A percentile compares a stretch with the other conserved stretches of the same genome.
phyloP scores from a whole-genome alignment of 2,888 invertebrate species.

The Lottia scabra region DNA sequence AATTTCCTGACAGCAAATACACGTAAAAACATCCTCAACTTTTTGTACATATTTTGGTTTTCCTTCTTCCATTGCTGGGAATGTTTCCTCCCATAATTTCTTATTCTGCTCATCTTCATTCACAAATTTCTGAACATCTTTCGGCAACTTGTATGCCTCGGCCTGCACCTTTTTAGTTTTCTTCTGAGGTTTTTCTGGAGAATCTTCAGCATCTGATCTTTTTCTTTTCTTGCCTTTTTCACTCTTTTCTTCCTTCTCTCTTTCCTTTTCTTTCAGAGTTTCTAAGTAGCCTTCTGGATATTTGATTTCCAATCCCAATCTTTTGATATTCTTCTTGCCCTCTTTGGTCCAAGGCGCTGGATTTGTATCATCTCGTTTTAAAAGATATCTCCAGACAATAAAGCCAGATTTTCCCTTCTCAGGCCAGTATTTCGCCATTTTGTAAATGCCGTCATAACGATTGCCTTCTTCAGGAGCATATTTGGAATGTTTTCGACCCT shows the following conservation, averaged over 20 bases:
- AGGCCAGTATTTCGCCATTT: constrained; percentile 86
- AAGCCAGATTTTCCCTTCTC: constrained; percentile 83
- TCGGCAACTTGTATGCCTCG: constrained; percentile 68
- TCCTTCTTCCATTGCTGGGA: constrained; percentile 70
- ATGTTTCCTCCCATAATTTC: constrained; percentile 79
- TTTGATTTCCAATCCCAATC: constrained; percentile 72
- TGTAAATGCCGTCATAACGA: constrained; percentile 88
- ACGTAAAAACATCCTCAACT: constrained; percentile 79
- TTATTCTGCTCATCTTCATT: constrained; percentile 75
- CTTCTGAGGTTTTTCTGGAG: constrained; percentile 39
- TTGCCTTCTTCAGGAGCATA: constrained; percentile 81
- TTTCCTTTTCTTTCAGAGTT: constrained; percentile 72
- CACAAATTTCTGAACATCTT: constrained; percentile 70
- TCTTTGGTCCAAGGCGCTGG: constrained; percentile 84
- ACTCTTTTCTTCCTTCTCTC: constrained; percentile 38
- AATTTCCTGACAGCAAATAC: constrained; percentile 84
- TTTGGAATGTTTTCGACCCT: constrained; percentile 80
- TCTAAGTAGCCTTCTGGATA: constrained; percentile 82
- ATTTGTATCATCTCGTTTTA: constrained; percentile 81
- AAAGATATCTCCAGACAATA: constrained; percentile 82
- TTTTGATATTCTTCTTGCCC: constrained; percentile 73
- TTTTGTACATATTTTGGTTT: constrained; percentile 75
- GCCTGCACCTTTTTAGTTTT: constrained; percentile 44
- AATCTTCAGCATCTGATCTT: background rate
- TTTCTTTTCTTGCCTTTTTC: constrained; percentile 27